These are phyloP conservation scores for Drosophila setosimentum DNA, from an alignment of 2,888 invertebrate species.

Conservation along the genomic window DNA sequence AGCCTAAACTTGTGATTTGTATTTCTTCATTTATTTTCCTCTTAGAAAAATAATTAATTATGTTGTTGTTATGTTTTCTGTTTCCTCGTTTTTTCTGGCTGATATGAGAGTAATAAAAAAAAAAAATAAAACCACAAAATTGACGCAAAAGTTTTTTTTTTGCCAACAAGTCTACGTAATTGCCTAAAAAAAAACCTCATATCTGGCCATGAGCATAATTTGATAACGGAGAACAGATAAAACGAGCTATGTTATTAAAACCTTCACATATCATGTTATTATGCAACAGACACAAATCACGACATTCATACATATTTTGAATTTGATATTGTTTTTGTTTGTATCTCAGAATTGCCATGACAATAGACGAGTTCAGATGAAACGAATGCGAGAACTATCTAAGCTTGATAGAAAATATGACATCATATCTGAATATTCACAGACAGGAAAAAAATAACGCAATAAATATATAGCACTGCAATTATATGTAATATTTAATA, in stretches of 20 bases:
- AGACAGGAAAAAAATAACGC: neutral
- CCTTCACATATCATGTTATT: conserved; percentile 4
- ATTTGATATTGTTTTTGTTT: neutral
- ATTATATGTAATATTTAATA: no score
- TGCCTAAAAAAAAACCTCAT: conserved; percentile 23
- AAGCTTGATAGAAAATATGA: neutral
- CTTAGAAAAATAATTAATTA: conserved; percentile 17
- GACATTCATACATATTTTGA: neutral
- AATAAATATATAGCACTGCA: no score
- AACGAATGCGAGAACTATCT: neutral
- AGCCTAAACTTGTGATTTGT: neutral
- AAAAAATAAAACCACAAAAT: neutral
- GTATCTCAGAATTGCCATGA: conserved; percentile 10
- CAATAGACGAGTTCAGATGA: conserved; percentile 6
- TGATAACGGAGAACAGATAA: conserved; percentile 46
- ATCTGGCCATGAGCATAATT: conserved; percentile 27
- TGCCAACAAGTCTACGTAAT: conserved; percentile 33
- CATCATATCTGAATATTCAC: neutral
- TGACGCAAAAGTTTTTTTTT: conserved; percentile 26
- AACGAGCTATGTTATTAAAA: conserved; percentile 31
- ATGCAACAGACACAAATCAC: neutral
- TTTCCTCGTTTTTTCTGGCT: conserved; percentile 4
- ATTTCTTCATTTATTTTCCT: neutral
- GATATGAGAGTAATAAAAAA: conserved; percentile 8
- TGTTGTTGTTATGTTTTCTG: neutral